Evolutionary conservation across 2,888 invertebrate species (phyloP), one percentile per base, ranked within the genome.

Genomic region (Cerastis leucographa): DNA sequence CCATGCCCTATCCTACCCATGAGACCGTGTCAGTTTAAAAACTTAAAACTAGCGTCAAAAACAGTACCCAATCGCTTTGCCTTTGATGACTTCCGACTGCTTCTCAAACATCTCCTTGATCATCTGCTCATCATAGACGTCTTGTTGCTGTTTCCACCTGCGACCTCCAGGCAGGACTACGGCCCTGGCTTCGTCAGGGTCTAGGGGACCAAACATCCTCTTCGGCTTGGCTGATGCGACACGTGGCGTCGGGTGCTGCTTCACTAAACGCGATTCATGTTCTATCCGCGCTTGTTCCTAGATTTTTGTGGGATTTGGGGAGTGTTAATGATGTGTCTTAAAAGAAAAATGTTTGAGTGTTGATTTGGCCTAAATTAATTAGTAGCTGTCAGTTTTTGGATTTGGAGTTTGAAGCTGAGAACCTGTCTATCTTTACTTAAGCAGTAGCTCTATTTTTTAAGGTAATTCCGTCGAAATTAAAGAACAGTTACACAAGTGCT

Each of bases 81-180:
- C 98, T 74, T 98, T 97, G 80, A 99, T 98, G 62, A 99, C 97
- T 96, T 99, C 99, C 1, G 99, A 98, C 93, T 99, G 99, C 11
- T 98, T 97, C 78, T 98, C 97, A 84, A 99, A 97, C 1, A 98
- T 98, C 91, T 99, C 98, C 29, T 98, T 98, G 77, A 99, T 98
- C 95, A 98, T 98, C 90, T 98, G 98, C 87, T 99, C 99, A 84
- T 99, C 98, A 97, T 98, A 99, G 64, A 99, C 98, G 90, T 99
- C 98, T 90, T 98, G 74, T 98, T 6, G 99, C 98, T 98, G 97
- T 89, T 97, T 97, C 98, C 98, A 98, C 90, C 97, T 97, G 61
- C 98, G 97, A 11, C 98, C 98, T 42, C 98, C 98, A 19, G 98
- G 98, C 71, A 98, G 96, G 71, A 98, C 97, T 64, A 98, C 94